Percentiles rank a stretch among this genome's conserved stretches.
Evolutionary conservation across 2,113 vertebrate species (phyloP).

Genomic region (Tamias sibiricus): DNA sequence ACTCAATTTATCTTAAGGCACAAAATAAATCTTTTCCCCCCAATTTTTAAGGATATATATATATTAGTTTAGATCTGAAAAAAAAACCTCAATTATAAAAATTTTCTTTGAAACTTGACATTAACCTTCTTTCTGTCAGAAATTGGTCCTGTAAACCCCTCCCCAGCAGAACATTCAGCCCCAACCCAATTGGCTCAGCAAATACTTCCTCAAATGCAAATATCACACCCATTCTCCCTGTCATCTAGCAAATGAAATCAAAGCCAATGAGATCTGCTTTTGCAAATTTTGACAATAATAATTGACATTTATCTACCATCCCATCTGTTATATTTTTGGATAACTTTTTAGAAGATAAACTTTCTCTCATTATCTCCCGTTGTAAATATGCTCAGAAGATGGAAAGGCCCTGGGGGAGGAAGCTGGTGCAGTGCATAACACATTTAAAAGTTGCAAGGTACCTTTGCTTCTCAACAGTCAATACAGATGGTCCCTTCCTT

Average conservation of each 20-base stretch:
- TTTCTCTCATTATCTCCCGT: slow-evolving; percentile 15
- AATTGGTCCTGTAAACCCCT: background rate
- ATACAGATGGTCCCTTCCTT: background rate
- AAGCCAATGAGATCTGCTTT: slow-evolving; percentile 30
- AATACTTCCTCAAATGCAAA: slow-evolving; percentile 13
- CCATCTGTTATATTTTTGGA: slow-evolving; percentile 41
- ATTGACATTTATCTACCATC: slow-evolving; percentile 26
- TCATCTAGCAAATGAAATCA: background rate
- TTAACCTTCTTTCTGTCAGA: background rate
- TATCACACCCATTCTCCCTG: background rate
- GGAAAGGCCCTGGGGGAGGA: background rate
- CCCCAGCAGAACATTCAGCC: background rate
- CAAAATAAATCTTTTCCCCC: slow-evolving; percentile 12
- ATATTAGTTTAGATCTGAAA: background rate
- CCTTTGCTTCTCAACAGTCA: background rate
- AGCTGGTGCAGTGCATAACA: background rate
- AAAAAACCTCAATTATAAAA: slow-evolving; percentile 40
- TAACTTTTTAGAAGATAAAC: background rate
- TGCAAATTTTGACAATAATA: slow-evolving; percentile 38
- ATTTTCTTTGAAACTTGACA: background rate
- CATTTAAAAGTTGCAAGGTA: background rate
- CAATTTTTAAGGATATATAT: background rate
- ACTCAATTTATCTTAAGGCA: background rate
- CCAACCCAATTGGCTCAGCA: background rate
- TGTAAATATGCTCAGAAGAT: background rate